Base-by-base conservation (phyloP, 2,888 invertebrate genomes). In the Pandemis cinnamomeana region DNA sequence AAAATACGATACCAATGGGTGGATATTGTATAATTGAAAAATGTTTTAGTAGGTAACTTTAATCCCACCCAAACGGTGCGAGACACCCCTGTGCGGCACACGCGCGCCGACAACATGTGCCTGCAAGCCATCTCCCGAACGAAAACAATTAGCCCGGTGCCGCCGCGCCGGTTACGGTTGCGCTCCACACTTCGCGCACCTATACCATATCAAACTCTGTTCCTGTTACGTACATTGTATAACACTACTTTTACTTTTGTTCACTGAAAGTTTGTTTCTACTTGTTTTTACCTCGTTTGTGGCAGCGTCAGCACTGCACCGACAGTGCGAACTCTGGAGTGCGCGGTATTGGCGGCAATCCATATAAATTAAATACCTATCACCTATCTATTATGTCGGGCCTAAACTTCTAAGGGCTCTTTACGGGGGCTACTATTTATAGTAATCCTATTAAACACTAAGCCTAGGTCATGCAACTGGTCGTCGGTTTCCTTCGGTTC, bases 91-190 rank as follows among this genome's bases (percentile, higher is more conserved):
- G n/a, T 51, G 5, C 51, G 1, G 5, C 53, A 15, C 46, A 3
- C 66, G 20, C 20, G 20, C 20, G 67, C 61, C 27, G 48, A 62
- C 36, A 88, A 62, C 46, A 88, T 85, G 84, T 88, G 88, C 48
- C 85, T 83, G 76, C 72, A 68, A 72, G 77, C 79, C 79, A 75
- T 78, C 80, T 77, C 78, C 79, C 81, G 82, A 85, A 87, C 84
- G 85, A 87, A 88, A 91, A 90, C 90, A 91, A 91, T 91, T 88
- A 89, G 84, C 88, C 87, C 86, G 84, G 84, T 84, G 83, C 83
- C 87, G 78, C 78, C 81, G 36, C 20, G 48, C 60, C 60, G 13
- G 58, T 36, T 36, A 36, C 60, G 6, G 58, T 53, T 53, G 53
- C 53, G 53, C n/a, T n/a, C 53, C 41, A 48, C 51, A 61, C 66